phyloP scores from a whole-genome alignment of 30 jellyfish, hydroid and myxozoan species.

The Aurelia aurita complex sp. Pacific region DNA sequence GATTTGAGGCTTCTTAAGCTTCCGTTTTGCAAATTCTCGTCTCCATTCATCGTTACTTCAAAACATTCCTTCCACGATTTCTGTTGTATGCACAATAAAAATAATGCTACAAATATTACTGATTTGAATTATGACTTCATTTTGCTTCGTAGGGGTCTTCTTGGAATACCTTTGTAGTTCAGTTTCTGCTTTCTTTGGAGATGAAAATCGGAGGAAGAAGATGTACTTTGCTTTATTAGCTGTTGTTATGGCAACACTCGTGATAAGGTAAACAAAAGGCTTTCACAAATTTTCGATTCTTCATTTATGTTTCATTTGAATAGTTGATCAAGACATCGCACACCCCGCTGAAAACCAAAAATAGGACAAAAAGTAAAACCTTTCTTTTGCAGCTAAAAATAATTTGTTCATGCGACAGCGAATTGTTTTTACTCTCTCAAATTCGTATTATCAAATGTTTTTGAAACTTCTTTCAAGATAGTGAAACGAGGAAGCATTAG shows the following conservation, averaged over 20 bases:
- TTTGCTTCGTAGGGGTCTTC: slow-evolving; percentile 48
- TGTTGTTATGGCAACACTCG: background rate
- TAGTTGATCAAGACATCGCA: too few species aligned
- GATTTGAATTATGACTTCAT: background rate
- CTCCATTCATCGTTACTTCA: background rate
- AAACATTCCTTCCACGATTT: too few species aligned
- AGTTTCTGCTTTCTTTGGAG: slow-evolving; percentile 19
- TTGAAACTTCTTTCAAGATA: too few species aligned
- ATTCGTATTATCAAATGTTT: too few species aligned
- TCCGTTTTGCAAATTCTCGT: background rate
- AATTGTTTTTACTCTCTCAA: too few species aligned
- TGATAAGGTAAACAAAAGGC: slow-evolving; percentile 34
- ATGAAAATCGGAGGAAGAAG: background rate
- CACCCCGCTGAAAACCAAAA: too few species aligned
- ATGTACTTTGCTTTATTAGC: slow-evolving; percentile 5
- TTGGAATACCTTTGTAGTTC: slow-evolving; percentile 38
- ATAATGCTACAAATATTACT: background rate
- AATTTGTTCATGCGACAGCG: too few species aligned
- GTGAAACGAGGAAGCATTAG: too few species aligned
- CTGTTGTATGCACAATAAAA: too few species aligned
- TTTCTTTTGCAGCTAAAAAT: too few species aligned
- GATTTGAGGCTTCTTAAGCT: background rate
- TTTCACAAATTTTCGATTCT: background rate
- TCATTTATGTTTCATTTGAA: background rate
- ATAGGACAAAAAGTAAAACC: too few species aligned